Base-by-base conservation (phyloP, 2,797 vertebrate species). In the Brachyrhaphis roseni region DNA sequence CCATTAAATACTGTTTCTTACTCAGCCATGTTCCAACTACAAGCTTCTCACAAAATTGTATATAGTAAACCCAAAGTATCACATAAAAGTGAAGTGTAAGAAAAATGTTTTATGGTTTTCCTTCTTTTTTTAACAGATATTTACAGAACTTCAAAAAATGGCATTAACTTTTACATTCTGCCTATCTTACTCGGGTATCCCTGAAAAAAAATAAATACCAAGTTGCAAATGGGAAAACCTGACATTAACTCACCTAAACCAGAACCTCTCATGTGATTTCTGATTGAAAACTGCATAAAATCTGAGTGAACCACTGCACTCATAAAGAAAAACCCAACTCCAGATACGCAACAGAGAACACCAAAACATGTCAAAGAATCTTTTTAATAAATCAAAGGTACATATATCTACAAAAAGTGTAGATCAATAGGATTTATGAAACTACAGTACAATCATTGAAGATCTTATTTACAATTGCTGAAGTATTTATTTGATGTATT, bases 351-450 rank as follows among this genome's bases (percentile, higher is more conserved):
- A 46, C 1, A 45, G 51, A 53, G 23, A 53, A 26, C 53, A 55
- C 34, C 72, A 57, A 39, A 47, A 70, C n/a, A 55, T 49, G 72
- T 72, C 82, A 87, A 94, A 92, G 87, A 95, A 93, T 93, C 82
- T 93, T 95, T 95, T 96, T 95, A 95, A 95, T 95, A 95, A 94
- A 93, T 95, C 94, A 93, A 92, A 94, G 91, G 87, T 92, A 93
- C 90, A 94, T 86, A 90, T 90, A 92, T 94, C 94, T 94, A 95
- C 95, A 94, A 91, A 94, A 91, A 79, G 84, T 92, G 94, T 94
- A 95, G 92, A 95, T 86, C 90, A 94, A 92, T 91, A 91, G 78
- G 89, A 93, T 91, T 91, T 94, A 92, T 90, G 92, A 93, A 95
- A 94, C 90, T 93, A 94, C 91, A 93, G 92, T 94, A 95, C 93